These are phyloP conservation scores for Gymnothorax javanicus DNA, from an alignment of 2,797 vertebrate species.

Conservation along the genomic window DNA sequence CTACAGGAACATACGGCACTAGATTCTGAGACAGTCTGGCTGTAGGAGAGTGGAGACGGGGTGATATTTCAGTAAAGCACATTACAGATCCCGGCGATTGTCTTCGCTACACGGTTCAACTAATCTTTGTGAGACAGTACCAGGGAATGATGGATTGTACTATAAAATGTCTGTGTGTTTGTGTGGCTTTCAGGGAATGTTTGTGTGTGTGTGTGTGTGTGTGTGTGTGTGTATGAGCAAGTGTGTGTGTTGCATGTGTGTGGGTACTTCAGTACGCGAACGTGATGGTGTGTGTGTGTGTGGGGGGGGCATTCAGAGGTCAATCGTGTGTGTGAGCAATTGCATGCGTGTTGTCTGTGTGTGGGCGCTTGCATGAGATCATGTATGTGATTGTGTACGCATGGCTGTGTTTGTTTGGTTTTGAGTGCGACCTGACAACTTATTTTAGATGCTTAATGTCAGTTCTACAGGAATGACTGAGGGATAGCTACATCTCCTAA, in stretches of 20 bases:
- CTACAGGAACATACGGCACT: neutral
- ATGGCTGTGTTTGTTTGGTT: neutral
- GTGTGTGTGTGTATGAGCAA: too few relatives aligned
- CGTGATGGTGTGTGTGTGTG: neutral
- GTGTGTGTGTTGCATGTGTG: too few relatives aligned
- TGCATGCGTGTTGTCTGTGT: too few relatives aligned
- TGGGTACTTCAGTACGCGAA: too few relatives aligned
- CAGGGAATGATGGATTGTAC: neutral
- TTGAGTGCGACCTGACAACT: neutral
- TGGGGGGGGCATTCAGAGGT: neutral
- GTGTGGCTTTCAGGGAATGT: neutral
- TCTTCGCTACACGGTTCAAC: conserved; percentile 23
- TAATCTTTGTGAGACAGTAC: neutral
- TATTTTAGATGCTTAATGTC: neutral
- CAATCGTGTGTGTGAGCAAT: neutral
- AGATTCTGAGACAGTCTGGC: neutral
- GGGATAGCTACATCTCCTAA: neutral
- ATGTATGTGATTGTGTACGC: neutral
- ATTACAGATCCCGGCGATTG: neutral
- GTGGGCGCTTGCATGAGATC: too few relatives aligned
- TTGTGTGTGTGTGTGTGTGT: neutral
- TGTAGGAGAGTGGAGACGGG: neutral
- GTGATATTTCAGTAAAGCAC: neutral
- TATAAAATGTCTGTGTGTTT: neutral
- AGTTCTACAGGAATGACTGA: neutral